Base-by-base conservation (phyloP, 1,140 invertebrate genomes). In the Eupristina koningsbergeri region DNA sequence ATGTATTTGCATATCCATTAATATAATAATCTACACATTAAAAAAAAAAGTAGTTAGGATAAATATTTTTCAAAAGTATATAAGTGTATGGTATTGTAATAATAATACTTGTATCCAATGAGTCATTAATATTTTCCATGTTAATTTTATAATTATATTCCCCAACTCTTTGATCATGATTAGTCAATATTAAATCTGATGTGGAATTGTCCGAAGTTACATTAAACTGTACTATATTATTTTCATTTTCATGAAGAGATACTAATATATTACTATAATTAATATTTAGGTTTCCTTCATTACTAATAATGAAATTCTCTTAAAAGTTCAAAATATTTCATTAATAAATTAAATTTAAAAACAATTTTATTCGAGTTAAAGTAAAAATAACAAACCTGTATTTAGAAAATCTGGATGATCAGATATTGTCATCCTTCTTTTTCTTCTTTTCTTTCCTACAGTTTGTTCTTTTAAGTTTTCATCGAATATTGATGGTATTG, bases 401-500 rank as follows among this genome's bases (percentile, higher is more conserved):
- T 74, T 61, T 11, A 74, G 61, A 31, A 74, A 41, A 63, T 69
- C 63, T 19, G 58, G 22, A 67, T 64, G n/a, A 31, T 58, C n/a
- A 5, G 81, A 11, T 29, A 78, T 64, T 41, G 64, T 7, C 8
- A 50, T 9, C 53, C 19, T 79, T 34, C 75, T 47, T 79, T 83
- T 79, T 79, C 47, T 79, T 67, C 29, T 29, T 45, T 79, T 83
- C 22, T 31, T 79, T 41, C 19, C 58, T 0, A 36, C 19, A 7
- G 74, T 36, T 61, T 75, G 36, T 17, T 73, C 74, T n/a, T 81
- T 69, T 7, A 47, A 22, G 47, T 79, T 53, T 39, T 79, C 61
- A 17, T 79, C 34, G 34, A 83, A 83, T 61, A 83, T 83, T 11
- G 82, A 83, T 13, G 82, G 82, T 45, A 83, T 41, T 6, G 82